These are phyloP conservation scores for Rhagonycha fulva DNA, from an alignment of 2,888 invertebrate genomes.

Conservation along the genomic window DNA sequence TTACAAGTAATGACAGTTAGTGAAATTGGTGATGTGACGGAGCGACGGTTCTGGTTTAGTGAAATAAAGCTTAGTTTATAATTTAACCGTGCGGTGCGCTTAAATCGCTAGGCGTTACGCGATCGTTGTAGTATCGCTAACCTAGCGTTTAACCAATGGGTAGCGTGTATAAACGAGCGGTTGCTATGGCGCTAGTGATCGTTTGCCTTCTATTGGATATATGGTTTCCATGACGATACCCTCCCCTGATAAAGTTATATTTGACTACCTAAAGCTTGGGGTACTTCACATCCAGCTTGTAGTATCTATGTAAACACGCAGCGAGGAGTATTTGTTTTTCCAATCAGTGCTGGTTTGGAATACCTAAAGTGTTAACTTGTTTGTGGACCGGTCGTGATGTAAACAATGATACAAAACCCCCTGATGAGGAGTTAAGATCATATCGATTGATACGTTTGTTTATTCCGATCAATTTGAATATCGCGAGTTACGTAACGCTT, in stretches of 20 bases:
- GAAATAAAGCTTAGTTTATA: constrained; percentile 33
- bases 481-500: constrained; percentile 25
- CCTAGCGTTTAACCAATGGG: constrained; percentile 26
- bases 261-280: constrained; percentile 58
- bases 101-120: constrained; percentile 52
- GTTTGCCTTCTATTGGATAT: constrained; percentile 38
- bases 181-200: constrained; percentile 42
- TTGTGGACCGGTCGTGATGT: constrained; percentile 58
- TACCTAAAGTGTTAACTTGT: constrained; percentile 58
- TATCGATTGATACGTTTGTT: constrained; percentile 46
- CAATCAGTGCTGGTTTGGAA: constrained; percentile 61
- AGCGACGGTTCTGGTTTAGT: constrained; percentile 31
- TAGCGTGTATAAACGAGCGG: constrained; percentile 35
- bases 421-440: constrained; percentile 55
- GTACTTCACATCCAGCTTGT: constrained; percentile 58
- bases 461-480: constrained; percentile 30
- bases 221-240: constrained; percentile 46
- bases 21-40: constrained; percentile 31
- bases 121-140: constrained; percentile 46
- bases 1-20: constrained; percentile 31
- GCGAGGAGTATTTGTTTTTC: constrained; percentile 62
- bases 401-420: constrained; percentile 58
- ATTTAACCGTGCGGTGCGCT: constrained; percentile 45
- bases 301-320: constrained; percentile 59
- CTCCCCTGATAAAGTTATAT: constrained; percentile 51